Evolutionary conservation across 1,140 invertebrate species (phyloP).

Genomic region (Drosophila aff.): DNA sequence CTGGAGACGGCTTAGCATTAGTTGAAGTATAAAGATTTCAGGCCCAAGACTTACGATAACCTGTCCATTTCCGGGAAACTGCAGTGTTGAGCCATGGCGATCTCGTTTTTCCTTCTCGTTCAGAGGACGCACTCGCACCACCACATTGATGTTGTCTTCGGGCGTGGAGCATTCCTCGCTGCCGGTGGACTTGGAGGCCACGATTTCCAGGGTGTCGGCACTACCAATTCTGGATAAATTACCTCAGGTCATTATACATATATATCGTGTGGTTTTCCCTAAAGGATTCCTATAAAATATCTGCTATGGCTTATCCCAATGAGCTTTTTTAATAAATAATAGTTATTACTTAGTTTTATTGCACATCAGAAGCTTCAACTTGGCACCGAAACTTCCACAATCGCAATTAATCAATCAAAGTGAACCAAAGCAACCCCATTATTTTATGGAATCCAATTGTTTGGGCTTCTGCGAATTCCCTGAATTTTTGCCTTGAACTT

Average conservation of each 20-base stretch:
- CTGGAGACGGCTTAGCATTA: conserved; percentile 47
- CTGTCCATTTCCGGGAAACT: conserved; percentile 93
- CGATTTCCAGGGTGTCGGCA: conserved; percentile 81
- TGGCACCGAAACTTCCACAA: not conserved
- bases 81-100: conserved; percentile 88
- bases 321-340: not conserved
- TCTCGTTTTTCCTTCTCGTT: conserved; percentile 89
- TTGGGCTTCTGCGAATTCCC: conserved; percentile 53
- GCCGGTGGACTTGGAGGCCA: conserved; percentile 80
- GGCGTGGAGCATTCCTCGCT: conserved; percentile 84
- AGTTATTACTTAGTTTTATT: not conserved
- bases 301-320: not conserved
- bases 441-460: conserved; percentile 43
- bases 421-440: conserved; percentile 13
- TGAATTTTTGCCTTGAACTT: conserved; percentile 71
- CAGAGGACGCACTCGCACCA: conserved; percentile 91
- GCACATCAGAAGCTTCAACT: not conserved
- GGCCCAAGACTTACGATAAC: conserved; percentile 87
- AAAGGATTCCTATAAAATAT: not conserved
- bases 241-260: not conserved
- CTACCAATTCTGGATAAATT: conserved; percentile 73
- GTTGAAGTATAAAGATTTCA: not conserved
- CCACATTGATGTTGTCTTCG: conserved; percentile 93
- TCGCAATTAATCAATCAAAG: conserved; percentile 50
- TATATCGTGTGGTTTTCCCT: too few relatives aligned